Conservation (phyloP, 1,140 invertebrate species). For the Drosophila pseudoananassae region DNA sequence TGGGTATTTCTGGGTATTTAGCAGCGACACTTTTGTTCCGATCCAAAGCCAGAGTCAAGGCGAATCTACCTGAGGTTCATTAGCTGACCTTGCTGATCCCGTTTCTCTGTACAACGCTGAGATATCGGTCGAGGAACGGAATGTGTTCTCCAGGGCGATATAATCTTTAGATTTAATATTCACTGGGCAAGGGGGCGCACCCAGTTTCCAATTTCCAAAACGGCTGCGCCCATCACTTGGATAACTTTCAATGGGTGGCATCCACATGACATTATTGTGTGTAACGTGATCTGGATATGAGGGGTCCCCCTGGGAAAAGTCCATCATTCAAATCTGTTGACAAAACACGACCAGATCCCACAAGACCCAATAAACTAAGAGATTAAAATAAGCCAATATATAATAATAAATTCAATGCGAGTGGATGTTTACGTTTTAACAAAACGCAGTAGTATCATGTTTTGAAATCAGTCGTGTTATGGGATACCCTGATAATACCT, state of each 20-base stretch:
- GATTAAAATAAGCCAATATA: slow-evolving; percentile 1
- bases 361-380: neutral
- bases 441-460: slow-evolving; percentile 26
- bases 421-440: slow-evolving; percentile 28
- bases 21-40: slow-evolving; percentile 30
- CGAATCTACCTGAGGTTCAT: slow-evolving; percentile 65
- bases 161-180: slow-evolving; percentile 3
- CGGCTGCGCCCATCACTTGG: slow-evolving; percentile 48
- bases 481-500: slow-evolving; percentile 23
- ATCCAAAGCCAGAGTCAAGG: slow-evolving; percentile 70
- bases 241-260: slow-evolving; percentile 58
- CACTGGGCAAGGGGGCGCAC: slow-evolving; percentile 31
- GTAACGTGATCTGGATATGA: slow-evolving; percentile 30
- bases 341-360: slow-evolving; percentile 30
- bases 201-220: slow-evolving; percentile 53
- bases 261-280: slow-evolving; percentile 52
- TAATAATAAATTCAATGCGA: slow-evolving; percentile 26
- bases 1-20: slow-evolving; percentile 52
- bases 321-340: slow-evolving; percentile 26
- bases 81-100: slow-evolving; percentile 34
- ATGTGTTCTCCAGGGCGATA: neutral
- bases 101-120: neutral
- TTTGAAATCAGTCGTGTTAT: slow-evolving; percentile 13
- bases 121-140: neutral
- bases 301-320: slow-evolving; percentile 29